phyloP scores from a whole-genome alignment of 2,113 vertebrate species.

The Aythya baeri region DNA sequence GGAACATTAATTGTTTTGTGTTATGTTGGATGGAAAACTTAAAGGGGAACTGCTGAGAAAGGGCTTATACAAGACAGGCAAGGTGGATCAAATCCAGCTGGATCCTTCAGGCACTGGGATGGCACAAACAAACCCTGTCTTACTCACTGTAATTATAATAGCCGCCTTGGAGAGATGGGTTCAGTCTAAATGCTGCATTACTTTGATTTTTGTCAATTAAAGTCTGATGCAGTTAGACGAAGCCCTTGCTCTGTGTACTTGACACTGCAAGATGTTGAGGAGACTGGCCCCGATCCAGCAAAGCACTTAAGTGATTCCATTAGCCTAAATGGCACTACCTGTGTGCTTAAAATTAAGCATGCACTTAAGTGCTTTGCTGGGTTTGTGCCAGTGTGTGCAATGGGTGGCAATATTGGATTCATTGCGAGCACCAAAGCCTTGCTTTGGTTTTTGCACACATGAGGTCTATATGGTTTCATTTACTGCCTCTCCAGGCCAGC shows the following conservation, averaged over 20 bases:
- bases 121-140: not conserved
- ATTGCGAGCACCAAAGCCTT: not conserved
- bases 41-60: not conserved
- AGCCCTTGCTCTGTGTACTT: not conserved
- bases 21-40: not conserved
- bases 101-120: not conserved
- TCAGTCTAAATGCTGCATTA: not conserved
- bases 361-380: constrained; percentile 57
- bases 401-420: not conserved
- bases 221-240: constrained; percentile 49
- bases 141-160: not conserved
- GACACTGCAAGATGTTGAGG: constrained; percentile 52
- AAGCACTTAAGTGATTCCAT: constrained; percentile 62
- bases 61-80: not conserved
- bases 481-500: not conserved
- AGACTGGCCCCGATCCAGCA: constrained; percentile 38
- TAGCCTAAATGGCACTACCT: constrained; percentile 59
- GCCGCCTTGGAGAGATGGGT: not conserved
- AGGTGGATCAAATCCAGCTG: not conserved
- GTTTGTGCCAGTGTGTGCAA: not conserved
- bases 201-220: constrained; percentile 58
- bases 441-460: not conserved
- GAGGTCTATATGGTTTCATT: not conserved
- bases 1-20: not conserved
- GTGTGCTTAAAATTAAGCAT: constrained; percentile 34